Percentiles rank a stretch among this genome's conserved stretches.
phyloP scores from a whole-genome alignment of 2,797 vertebrate genomes.

The Coendou prehensilis region DNA sequence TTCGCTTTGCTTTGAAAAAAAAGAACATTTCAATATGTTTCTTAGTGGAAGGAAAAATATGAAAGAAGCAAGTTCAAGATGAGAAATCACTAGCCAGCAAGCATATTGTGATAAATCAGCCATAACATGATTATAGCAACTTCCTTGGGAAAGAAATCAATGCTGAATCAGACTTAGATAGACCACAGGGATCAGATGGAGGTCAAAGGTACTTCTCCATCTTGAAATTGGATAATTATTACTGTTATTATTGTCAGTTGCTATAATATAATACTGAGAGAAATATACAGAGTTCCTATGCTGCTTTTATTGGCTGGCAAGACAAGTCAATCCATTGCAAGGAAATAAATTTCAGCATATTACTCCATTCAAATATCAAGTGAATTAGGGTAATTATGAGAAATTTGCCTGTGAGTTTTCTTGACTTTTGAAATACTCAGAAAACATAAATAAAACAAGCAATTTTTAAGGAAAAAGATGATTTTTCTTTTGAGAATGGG shows the following conservation, averaged over 20 bases:
- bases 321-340: slow-evolving; percentile 76
- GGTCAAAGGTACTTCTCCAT: slow-evolving; percentile 74
- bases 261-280: slow-evolving; percentile 56
- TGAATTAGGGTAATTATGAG: slow-evolving; percentile 72
- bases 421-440: neutral
- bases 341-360: slow-evolving; percentile 70
- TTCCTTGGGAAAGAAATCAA: slow-evolving; percentile 82
- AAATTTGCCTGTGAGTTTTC: slow-evolving; percentile 1
- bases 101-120: slow-evolving; percentile 79
- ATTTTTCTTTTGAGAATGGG: neutral
- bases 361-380: slow-evolving; percentile 67
- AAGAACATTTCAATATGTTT: slow-evolving; percentile 72
- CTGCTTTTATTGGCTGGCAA: slow-evolving; percentile 72
- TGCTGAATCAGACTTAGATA: slow-evolving; percentile 79
- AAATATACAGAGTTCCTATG: slow-evolving; percentile 25
- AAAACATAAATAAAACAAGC: neutral
- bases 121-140: slow-evolving; percentile 78
- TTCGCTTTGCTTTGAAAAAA: slow-evolving; percentile 22
- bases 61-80: slow-evolving; percentile 73
- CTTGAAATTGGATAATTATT: slow-evolving; percentile 79
- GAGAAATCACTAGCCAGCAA: slow-evolving; percentile 81
- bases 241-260: slow-evolving; percentile 69
- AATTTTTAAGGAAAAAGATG: slow-evolving; percentile 32
- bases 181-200: slow-evolving; percentile 75
- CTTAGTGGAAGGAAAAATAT: neutral